A percentile compares a stretch with the other conserved stretches of the same genome.
Evolutionary conservation across 2,888 invertebrate genomes (phyloP).

Genomic region (Cephalotes varians): DNA sequence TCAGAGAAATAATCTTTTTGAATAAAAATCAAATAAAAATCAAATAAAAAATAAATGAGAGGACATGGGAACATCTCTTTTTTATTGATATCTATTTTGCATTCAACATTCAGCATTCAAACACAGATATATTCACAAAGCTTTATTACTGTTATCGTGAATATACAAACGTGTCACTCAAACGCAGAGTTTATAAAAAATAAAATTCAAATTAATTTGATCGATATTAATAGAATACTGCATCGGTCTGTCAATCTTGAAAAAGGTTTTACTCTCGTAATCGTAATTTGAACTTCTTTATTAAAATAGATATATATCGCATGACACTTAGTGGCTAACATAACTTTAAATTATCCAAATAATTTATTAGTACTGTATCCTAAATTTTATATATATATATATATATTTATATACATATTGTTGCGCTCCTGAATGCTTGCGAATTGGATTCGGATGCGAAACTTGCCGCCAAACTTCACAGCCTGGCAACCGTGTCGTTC

Average conservation of each 20-base stretch:
- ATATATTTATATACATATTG: not conserved
- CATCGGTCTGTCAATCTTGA: constrained; percentile 22
- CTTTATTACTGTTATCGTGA: constrained; percentile 5
- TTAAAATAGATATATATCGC: constrained; percentile 3
- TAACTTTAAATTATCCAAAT: not conserved
- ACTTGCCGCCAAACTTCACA: no score
- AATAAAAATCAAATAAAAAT: constrained; percentile 11
- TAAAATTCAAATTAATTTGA: constrained; percentile 5
- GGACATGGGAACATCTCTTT: constrained; percentile 21
- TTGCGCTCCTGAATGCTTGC: no score
- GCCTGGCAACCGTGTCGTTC: no score
- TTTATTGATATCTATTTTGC: constrained; percentile 21
- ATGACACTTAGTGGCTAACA: not conserved
- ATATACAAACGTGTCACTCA: not conserved
- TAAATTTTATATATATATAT: not conserved
- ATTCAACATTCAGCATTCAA: constrained; percentile 23
- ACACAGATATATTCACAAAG: constrained; percentile 11
- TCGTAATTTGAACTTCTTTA: constrained; percentile 12
- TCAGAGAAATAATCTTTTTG: not conserved
- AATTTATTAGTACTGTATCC: not conserved
- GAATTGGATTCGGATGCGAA: no score
- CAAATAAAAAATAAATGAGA: constrained; percentile 16
- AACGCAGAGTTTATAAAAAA: constrained; percentile 28
- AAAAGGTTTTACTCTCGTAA: constrained; percentile 27
- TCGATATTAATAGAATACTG: constrained; percentile 19